phyloP scores from a whole-genome alignment of 2,888 invertebrate species.

The Pachydiplax longipennis region DNA sequence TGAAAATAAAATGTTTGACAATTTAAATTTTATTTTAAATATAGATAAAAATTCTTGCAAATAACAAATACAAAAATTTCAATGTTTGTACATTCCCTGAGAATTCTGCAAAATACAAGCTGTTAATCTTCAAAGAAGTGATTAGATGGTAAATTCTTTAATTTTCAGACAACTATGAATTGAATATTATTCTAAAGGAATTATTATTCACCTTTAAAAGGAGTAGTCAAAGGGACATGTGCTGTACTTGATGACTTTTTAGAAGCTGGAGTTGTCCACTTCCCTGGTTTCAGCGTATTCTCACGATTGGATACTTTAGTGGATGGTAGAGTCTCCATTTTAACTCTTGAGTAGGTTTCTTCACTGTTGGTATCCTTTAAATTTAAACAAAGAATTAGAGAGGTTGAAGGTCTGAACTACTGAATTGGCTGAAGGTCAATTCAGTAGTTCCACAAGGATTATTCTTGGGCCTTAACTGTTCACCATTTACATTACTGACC shows the following conservation, averaged over 20 bases:
- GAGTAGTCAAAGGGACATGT: constrained; percentile 54
- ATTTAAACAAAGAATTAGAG: background rate
- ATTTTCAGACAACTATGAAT: background rate
- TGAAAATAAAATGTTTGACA: constrained; percentile 54
- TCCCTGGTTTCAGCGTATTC: constrained; percentile 73
- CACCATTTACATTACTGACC: too few species aligned
- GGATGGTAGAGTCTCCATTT: constrained; percentile 54
- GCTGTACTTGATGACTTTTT: constrained; percentile 57
- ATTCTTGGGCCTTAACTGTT: too few species aligned
- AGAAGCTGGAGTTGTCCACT: constrained; percentile 66
- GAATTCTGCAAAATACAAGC: too few species aligned
- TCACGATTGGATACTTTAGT: constrained; percentile 66
- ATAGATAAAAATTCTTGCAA: background rate
- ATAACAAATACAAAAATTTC: constrained; percentile 29
- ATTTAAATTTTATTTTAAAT: background rate
- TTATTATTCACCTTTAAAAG: constrained; percentile 61
- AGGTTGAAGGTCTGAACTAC: background rate
- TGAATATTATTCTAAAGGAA: background rate
- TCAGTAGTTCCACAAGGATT: too few species aligned
- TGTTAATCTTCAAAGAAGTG: too few species aligned
- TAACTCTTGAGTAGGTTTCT: background rate
- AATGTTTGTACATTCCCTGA: background rate
- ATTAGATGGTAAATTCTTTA: background rate
- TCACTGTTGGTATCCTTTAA: background rate
- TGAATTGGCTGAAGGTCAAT: too few species aligned